Percentiles rank a stretch among this genome's conserved stretches.
phyloP scores from a whole-genome alignment of 2,797 vertebrate genomes.

The Halcyon chelicuti region DNA sequence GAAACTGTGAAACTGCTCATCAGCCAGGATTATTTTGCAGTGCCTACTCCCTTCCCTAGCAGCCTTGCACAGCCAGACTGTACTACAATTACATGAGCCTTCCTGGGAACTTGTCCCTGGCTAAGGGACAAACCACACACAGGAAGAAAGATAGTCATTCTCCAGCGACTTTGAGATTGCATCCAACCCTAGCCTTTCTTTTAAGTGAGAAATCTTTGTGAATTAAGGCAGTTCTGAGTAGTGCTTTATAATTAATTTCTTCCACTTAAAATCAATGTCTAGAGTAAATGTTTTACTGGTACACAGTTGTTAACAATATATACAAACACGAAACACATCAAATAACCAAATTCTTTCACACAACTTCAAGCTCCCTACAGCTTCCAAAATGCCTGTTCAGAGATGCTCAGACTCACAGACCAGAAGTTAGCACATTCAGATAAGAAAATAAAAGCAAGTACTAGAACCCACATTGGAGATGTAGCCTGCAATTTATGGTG shows the following conservation, averaged over 20 bases:
- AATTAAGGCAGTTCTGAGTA: background rate
- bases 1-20: background rate
- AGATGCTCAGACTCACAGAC: background rate
- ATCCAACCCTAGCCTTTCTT: background rate
- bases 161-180: background rate
- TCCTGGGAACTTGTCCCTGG: background rate
- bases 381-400: background rate
- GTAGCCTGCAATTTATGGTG: background rate
- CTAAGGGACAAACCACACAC: background rate
- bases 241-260: background rate
- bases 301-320: background rate
- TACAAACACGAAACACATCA: background rate
- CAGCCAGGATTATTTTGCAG: background rate
- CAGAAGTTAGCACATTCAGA: background rate
- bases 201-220: background rate
- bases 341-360: background rate
- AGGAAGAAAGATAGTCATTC: background rate
- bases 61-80: background rate
- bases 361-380: background rate
- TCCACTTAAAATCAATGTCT: background rate
- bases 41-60: background rate
- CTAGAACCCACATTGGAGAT: background rate
- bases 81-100: rapidly evolving
- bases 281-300: background rate
- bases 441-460: background rate